Evolutionary conservation across 2,888 invertebrate genomes (phyloP).

Genomic region (Drosophila basisetae): DNA sequence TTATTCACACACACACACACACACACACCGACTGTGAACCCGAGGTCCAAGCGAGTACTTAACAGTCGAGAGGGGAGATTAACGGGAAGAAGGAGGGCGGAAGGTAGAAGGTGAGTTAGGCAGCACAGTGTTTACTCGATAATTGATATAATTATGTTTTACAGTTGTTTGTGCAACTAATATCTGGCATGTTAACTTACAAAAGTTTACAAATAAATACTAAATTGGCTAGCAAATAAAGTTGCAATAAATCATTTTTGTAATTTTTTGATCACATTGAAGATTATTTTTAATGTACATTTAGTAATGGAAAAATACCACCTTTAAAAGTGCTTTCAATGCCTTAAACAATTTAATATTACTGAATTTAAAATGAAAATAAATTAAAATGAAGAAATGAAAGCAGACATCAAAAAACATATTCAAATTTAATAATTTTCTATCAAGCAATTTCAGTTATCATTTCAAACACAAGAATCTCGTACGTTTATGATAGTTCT

Average conservation of each 20-base stretch:
- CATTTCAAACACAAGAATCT: neutral
- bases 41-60: neutral
- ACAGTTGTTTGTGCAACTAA: neutral
- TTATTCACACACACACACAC: constrained; percentile 6
- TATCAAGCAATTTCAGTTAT: neutral
- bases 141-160: neutral
- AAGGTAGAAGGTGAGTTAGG: neutral
- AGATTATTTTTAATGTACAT: too few relatives aligned
- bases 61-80: neutral
- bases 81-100: too few relatives aligned
- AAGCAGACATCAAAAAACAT: too few relatives aligned
- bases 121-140: neutral
- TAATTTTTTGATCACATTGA: too few relatives aligned
- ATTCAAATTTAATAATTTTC: neutral
- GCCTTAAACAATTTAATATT: too few relatives aligned
- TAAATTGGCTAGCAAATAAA: neutral
- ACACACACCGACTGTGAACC: neutral
- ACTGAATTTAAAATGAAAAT: too few relatives aligned
- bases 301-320: too few relatives aligned
- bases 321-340: too few relatives aligned
- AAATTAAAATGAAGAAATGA: too few relatives aligned
- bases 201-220: neutral
- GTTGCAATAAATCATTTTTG: too few relatives aligned
- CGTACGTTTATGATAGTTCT: neutral
- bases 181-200: neutral